These are phyloP conservation scores for Lepilemur septentrionalis DNA, from an alignment of 2,797 vertebrate species.

Conservation along the genomic window DNA sequence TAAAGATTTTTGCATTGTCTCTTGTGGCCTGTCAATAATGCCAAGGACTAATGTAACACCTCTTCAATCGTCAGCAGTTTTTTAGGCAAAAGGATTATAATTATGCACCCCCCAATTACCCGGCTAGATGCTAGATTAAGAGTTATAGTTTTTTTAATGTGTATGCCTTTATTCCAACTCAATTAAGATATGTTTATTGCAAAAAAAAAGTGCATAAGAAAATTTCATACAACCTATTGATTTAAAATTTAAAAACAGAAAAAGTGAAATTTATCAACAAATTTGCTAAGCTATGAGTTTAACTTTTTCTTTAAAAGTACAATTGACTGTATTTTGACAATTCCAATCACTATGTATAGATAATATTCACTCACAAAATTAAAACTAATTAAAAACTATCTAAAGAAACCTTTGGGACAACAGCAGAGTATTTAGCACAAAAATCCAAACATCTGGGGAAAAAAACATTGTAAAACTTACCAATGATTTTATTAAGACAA, in stretches of 20 bases:
- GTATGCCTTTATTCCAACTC: slow-evolving; percentile 21
- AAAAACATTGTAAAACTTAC: not conserved
- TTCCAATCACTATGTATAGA: not conserved
- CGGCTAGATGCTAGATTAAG: not conserved
- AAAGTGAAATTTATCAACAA: slow-evolving; percentile 18
- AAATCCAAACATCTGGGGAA: not conserved
- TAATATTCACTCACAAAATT: not conserved
- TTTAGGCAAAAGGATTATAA: slow-evolving; percentile 32
- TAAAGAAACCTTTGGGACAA: not conserved
- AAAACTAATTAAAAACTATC: slow-evolving; percentile 38
- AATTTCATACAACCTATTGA: not conserved
- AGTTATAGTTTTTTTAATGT: not conserved
- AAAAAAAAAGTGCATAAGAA: not conserved
- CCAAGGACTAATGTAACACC: not conserved
- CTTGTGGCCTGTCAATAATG: not conserved
- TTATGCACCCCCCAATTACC: not conserved
- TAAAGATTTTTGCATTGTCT: not conserved
- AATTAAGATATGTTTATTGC: not conserved
- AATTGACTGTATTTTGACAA: slow-evolving; percentile 45
- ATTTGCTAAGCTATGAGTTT: not conserved
- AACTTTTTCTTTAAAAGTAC: slow-evolving; percentile 1
- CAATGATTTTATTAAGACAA: slow-evolving; percentile 20
- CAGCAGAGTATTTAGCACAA: not conserved
- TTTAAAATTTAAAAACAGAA: slow-evolving; percentile 2
- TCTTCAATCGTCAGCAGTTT: slow-evolving; percentile 13